These are phyloP conservation scores for Sicus ferrugineus DNA, from an alignment of 2,888 invertebrate species.

Conservation along the genomic window DNA sequence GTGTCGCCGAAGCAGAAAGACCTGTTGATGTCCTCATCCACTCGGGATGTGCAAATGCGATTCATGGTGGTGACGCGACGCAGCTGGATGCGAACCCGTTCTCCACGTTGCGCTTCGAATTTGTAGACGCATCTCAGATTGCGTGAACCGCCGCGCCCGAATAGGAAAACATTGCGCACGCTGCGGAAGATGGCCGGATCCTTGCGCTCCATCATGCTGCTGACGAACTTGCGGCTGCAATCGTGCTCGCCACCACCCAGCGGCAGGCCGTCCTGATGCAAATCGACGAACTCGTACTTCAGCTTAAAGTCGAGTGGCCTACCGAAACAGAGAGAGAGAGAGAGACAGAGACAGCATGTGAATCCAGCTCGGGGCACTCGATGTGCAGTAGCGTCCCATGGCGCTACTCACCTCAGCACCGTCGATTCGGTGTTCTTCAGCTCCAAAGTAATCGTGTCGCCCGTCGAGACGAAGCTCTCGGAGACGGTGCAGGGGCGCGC, in stretches of 20 bases:
- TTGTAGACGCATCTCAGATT: conserved; percentile 89
- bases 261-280: conserved; percentile 84
- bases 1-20: conserved; percentile 76
- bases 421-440: conserved; percentile 83
- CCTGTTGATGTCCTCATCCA: conserved; percentile 72
- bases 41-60: conserved; percentile 62
- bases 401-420: conserved; percentile 75
- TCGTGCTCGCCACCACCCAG: conserved; percentile 73
- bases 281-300: conserved; percentile 87
- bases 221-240: conserved; percentile 81
- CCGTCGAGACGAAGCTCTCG: conserved; percentile 84
- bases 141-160: conserved; percentile 82
- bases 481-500: conserved; percentile 80
- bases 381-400: too few relatives aligned
- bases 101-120: conserved; percentile 85
- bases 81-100: conserved; percentile 79
- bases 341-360: too few relatives aligned
- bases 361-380: too few relatives aligned
- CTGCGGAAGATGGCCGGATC: conserved; percentile 81
- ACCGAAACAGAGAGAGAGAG: conserved; percentile 26
- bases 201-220: conserved; percentile 66
- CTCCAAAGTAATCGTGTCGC: conserved; percentile 82
- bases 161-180: conserved; percentile 84
- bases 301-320: conserved; percentile 86
- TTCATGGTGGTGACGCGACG: conserved; percentile 75